phyloP scores from a whole-genome alignment of 2,888 invertebrate genomes.

The Nomada fucata region DNA sequence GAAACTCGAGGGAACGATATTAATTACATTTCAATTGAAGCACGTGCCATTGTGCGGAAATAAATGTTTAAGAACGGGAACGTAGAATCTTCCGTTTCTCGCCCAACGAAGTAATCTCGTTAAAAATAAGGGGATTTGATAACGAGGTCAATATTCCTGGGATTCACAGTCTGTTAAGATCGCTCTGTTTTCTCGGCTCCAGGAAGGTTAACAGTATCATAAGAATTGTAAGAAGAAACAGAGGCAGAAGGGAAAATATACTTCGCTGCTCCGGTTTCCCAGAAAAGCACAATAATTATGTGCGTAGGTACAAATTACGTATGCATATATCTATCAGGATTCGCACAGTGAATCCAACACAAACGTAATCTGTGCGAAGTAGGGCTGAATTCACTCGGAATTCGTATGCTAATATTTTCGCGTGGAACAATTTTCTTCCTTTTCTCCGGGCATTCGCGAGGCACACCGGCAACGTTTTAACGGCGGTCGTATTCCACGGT shows the following conservation, averaged over 20 bases:
- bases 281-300: constrained; percentile 7
- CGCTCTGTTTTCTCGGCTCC: too few species aligned
- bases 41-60: background rate
- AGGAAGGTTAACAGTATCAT: background rate
- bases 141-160: too few species aligned
- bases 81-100: too few species aligned
- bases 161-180: too few species aligned
- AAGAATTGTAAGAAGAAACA: background rate
- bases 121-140: too few species aligned
- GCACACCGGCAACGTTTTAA: constrained; percentile 27
- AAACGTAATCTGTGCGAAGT: constrained; percentile 6
- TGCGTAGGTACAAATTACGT: background rate
- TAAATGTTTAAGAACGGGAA: too few species aligned
- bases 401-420: constrained; percentile 6
- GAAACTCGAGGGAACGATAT: too few species aligned
- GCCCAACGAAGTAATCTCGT: too few species aligned
- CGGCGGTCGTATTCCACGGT: constrained; percentile 51
- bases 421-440: background rate
- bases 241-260: constrained; percentile 1
- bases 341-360: background rate
- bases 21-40: too few species aligned
- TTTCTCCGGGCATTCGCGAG: background rate
- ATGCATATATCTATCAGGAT: background rate
- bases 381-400: background rate
- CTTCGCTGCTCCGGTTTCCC: background rate